Evolutionary conservation across 2,888 invertebrate genomes (phyloP).

Genomic region (Drosophila niveifrons): DNA sequence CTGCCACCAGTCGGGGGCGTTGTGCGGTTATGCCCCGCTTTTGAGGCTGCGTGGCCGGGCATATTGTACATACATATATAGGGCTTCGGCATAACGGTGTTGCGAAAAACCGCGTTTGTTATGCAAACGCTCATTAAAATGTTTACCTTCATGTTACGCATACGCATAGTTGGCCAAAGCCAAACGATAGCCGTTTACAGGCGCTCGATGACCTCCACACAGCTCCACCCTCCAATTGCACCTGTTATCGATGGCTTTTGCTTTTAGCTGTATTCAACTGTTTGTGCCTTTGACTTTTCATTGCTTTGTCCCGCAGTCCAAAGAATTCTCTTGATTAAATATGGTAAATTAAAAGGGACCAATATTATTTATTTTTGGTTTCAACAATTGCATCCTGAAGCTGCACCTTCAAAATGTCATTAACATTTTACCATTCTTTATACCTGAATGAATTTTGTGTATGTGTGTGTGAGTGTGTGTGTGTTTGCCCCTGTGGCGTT

Average conservation of each 20-base stretch:
- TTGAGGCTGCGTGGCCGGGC: neutral
- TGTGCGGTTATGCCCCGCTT: conserved; percentile 27
- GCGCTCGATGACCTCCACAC: conserved; percentile 6
- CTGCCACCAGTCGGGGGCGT: conserved; percentile 37
- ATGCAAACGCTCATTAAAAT: conserved; percentile 79
- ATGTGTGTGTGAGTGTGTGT: neutral
- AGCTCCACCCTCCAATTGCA: neutral
- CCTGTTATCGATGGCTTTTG: conserved; percentile 11
- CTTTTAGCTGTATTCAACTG: conserved; percentile 6
- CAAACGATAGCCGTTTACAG: conserved; percentile 40
- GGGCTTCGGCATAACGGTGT: conserved; percentile 23
- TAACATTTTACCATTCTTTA: neutral
- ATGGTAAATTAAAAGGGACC: no score
- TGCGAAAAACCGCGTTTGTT: conserved; percentile 73
- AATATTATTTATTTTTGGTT: no score
- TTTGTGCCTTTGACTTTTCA: no score
- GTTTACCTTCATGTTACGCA: conserved; percentile 64
- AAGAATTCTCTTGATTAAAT: no score
- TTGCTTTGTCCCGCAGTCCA: no score
- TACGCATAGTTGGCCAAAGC: conserved; percentile 63
- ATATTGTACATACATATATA: neutral
- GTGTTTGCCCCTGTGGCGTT: conserved; percentile 19
- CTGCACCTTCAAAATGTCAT: neutral
- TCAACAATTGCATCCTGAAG: neutral
- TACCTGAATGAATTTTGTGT: neutral